Conservation (phyloP, 1,140 invertebrate genomes). For the Drosophila simulans region DNA sequence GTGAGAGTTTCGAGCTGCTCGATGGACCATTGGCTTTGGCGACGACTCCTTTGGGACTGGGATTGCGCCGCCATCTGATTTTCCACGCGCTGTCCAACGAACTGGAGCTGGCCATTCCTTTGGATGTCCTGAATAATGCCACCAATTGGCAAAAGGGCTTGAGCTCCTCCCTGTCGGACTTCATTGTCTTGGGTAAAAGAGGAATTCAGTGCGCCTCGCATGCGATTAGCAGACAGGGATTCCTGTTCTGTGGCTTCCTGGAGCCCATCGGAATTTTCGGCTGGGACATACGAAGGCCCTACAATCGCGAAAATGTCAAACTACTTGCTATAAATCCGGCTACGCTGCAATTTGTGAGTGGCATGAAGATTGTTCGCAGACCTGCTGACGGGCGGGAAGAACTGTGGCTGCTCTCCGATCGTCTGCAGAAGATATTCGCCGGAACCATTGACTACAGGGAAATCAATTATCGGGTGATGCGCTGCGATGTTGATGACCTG, state of each 20-base stretch:
- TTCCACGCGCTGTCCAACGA: slow-evolving; percentile 62
- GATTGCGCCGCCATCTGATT: slow-evolving; percentile 43
- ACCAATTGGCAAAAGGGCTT: slow-evolving; percentile 47
- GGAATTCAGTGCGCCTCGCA: slow-evolving; percentile 58
- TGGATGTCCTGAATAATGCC: slow-evolving; percentile 59
- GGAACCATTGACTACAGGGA: slow-evolving; percentile 85
- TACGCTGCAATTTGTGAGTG: slow-evolving; percentile 88
- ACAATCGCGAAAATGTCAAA: slow-evolving; percentile 36
- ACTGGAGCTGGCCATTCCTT: slow-evolving; percentile 66
- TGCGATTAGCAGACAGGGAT: slow-evolving; percentile 47
- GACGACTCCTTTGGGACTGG: slow-evolving; percentile 42
- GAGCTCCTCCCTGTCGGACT: slow-evolving; percentile 51
- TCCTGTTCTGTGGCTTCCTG: slow-evolving; percentile 54
- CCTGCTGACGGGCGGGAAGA: slow-evolving; percentile 79
- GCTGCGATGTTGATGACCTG: slow-evolving; percentile 64
- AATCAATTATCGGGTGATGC: slow-evolving; percentile 73
- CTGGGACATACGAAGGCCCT: slow-evolving; percentile 64
- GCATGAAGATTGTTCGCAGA: slow-evolving; percentile 87
- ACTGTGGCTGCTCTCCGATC: slow-evolving; percentile 64
- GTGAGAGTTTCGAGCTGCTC: slow-evolving; percentile 86
- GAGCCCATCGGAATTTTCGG: slow-evolving; percentile 62
- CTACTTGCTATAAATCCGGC: slow-evolving; percentile 77
- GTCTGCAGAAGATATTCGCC: slow-evolving; percentile 87
- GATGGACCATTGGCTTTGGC: slow-evolving; percentile 56
- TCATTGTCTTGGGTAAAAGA: slow-evolving; percentile 48